Conservation (phyloP, 2,113 vertebrate species). For the Melospiza melodia region DNA sequence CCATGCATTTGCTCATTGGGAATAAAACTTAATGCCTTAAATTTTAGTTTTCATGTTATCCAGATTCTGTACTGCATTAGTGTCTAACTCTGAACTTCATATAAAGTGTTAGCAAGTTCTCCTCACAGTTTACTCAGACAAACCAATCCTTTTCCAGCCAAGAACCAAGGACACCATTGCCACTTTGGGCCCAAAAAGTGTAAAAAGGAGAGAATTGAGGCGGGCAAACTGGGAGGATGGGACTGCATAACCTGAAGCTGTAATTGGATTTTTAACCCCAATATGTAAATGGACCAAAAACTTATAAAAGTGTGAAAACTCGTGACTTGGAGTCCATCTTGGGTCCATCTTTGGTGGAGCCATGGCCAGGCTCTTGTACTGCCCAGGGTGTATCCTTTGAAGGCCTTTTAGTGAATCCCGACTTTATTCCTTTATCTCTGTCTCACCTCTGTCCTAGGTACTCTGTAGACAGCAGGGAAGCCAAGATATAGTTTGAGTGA, state of each 20-base stretch:
- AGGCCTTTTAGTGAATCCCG: not conserved
- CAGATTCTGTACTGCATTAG: not conserved
- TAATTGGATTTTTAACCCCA: not conserved
- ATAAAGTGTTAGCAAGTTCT: not conserved
- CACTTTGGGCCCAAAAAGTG: fast-evolving
- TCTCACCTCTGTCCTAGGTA: not conserved
- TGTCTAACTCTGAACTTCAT: not conserved
- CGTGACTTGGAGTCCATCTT: fast-evolving
- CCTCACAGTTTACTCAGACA: not conserved
- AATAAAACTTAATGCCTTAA: not conserved
- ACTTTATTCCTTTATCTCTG: not conserved
- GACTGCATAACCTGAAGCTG: not conserved
- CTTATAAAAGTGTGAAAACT: not conserved
- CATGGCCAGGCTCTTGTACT: fast-evolving
- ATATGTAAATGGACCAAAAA: not conserved
- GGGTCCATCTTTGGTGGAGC: not conserved
- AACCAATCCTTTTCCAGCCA: not conserved
- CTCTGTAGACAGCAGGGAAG: not conserved
- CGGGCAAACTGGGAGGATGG: not conserved
- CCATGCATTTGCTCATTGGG: not conserved
- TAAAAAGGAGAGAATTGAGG: fast-evolving
- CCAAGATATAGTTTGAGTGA: not conserved
- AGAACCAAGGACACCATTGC: not conserved
- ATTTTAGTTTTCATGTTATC: not conserved
- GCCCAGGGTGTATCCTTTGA: not conserved